Evolutionary conservation across 2,888 invertebrate genomes (phyloP).

Genomic region (Conchocele bisecta): DNA sequence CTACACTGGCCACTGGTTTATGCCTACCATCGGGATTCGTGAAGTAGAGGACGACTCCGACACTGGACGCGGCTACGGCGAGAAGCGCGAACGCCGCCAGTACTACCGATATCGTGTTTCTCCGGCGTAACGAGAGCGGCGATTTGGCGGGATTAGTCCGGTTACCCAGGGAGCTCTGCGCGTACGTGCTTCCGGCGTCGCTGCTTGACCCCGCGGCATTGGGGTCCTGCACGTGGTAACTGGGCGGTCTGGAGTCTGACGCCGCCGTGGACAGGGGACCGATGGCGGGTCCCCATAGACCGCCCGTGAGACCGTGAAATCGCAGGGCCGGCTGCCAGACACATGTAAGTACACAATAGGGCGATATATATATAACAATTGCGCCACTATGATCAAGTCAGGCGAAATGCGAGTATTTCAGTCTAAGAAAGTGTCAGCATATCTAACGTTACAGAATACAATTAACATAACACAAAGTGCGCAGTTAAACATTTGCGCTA

Average conservation of each 20-base stretch:
- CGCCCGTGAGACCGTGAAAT: constrained; percentile 49
- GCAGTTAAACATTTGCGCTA: no score
- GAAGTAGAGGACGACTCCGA: constrained; percentile 58
- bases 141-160: constrained; percentile 33
- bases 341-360: not conserved
- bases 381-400: no score
- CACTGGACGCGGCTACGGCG: constrained; percentile 57
- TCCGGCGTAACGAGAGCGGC: constrained; percentile 42
- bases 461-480: no score
- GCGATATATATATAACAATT: no score
- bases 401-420: no score
- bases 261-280: constrained; percentile 27
- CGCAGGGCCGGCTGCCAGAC: constrained; percentile 51
- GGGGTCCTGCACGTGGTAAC: constrained; percentile 38
- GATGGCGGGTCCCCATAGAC: constrained; percentile 38
- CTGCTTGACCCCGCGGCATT: constrained; percentile 6
- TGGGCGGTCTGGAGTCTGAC: constrained; percentile 50
- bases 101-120: constrained; percentile 60
- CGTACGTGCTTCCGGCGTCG: constrained; percentile 39
- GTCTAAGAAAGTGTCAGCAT: no score
- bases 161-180: constrained; percentile 27
- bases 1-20: no score
- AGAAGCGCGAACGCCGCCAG: constrained; percentile 58
- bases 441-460: no score
- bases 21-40: constrained; percentile 62